A percentile compares a stretch with the other conserved stretches of the same genome.
Evolutionary conservation across 2,888 invertebrate genomes (phyloP).

Genomic region (Muscina levida): DNA sequence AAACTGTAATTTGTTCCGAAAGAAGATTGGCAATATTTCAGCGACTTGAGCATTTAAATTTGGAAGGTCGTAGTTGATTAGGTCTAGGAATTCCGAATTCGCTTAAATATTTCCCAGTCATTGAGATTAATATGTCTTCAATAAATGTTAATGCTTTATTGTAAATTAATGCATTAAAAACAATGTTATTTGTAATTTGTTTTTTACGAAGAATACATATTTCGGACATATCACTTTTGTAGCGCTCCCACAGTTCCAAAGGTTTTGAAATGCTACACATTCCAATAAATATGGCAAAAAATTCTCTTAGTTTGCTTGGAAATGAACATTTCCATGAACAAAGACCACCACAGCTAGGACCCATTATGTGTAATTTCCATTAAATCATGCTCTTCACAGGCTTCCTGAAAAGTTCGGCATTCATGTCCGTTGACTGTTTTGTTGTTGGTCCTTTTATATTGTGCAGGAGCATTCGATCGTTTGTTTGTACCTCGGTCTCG

Average conservation of each 20-base stretch:
- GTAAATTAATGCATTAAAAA: background rate
- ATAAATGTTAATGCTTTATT: background rate
- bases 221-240: slow-evolving; percentile 33
- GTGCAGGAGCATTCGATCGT: slow-evolving; percentile 38
- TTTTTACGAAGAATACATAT: slow-evolving; percentile 23
- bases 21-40: background rate
- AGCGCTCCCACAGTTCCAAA: slow-evolving; percentile 23
- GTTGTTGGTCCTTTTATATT: slow-evolving; percentile 21
- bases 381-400: slow-evolving; percentile 10
- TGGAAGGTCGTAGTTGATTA: background rate
- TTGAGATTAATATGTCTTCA: slow-evolving; percentile 17
- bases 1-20: background rate
- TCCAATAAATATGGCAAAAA: slow-evolving; percentile 33
- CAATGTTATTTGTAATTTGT: background rate
- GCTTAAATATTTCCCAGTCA: slow-evolving; percentile 4
- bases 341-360: slow-evolving; percentile 23
- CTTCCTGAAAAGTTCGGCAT: slow-evolving; percentile 42
- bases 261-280: slow-evolving; percentile 27
- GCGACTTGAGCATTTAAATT: background rate
- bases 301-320: slow-evolving; percentile 3
- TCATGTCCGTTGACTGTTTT: slow-evolving; percentile 9
- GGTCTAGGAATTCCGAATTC: slow-evolving; percentile 20
- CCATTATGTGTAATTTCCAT: slow-evolving; percentile 21
- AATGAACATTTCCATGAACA: background rate
- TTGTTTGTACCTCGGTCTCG: too few relatives aligned